These are phyloP conservation scores for Apis laboriosa DNA, from an alignment of 1,140 invertebrate species.

Conservation along the genomic window DNA sequence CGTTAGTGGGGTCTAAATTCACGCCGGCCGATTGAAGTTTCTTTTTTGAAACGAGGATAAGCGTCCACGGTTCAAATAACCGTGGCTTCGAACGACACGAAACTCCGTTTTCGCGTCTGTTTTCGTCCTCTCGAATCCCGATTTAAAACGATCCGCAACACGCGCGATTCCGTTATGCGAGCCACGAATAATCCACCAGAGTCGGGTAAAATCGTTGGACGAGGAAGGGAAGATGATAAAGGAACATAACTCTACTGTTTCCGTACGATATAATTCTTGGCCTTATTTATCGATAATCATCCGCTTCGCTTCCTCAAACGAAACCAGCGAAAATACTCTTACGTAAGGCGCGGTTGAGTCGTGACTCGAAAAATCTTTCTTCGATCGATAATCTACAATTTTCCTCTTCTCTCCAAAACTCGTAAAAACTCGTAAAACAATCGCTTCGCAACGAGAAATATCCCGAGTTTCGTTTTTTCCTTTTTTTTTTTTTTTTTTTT, in stretches of 20 bases:
- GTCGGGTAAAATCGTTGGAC: too few species aligned
- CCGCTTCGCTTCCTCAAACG: constrained; percentile 17
- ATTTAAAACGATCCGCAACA: too few species aligned
- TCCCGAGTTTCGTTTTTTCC: neutral
- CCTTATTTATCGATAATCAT: constrained; percentile 43
- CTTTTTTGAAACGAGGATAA: constrained; percentile 36
- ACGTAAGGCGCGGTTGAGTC: constrained; percentile 31
- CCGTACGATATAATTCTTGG: constrained; percentile 9
- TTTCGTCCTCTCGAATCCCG: too few species aligned
- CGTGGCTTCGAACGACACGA: too few species aligned
- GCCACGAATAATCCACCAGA: too few species aligned
- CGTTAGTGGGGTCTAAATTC: constrained; percentile 49
- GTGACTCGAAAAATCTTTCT: constrained; percentile 4
- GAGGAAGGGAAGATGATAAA: too few species aligned
- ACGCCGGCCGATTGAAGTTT: constrained; percentile 30
- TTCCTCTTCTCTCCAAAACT: too few species aligned
- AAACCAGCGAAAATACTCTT: constrained; percentile 20
- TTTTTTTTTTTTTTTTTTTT: neutral
- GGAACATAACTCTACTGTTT: neutral
- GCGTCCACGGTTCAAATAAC: neutral
- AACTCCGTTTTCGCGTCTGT: too few species aligned
- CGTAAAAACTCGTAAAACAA: too few species aligned
- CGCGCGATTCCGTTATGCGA: too few species aligned
- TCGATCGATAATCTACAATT: too few species aligned
- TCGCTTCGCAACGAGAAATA: too few species aligned